These are phyloP conservation scores for Botia almorhae DNA, from an alignment of 2,797 vertebrate species.

Conservation along the genomic window DNA sequence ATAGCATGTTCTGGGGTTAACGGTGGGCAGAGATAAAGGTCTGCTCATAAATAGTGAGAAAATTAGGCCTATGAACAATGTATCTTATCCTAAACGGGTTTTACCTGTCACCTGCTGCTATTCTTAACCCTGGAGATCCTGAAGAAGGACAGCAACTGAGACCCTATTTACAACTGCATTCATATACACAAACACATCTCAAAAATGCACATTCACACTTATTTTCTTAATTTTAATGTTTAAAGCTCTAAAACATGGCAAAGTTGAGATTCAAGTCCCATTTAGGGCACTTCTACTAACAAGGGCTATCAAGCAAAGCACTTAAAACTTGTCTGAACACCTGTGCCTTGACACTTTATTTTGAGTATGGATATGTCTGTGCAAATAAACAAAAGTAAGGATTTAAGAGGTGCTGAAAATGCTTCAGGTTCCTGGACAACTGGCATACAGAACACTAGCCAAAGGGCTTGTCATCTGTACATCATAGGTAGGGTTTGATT, in stretches of 20 bases:
- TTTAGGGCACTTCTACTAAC: neutral
- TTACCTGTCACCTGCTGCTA: slow-evolving; percentile 37
- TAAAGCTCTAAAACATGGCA: neutral
- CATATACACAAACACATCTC: slow-evolving; percentile 19
- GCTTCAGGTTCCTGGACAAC: neutral
- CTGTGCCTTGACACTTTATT: slow-evolving; percentile 5
- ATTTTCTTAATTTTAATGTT: slow-evolving; percentile 44
- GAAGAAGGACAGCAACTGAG: neutral
- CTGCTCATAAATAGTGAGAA: slow-evolving; percentile 47
- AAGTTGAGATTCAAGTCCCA: slow-evolving; percentile 12
- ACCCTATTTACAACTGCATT: slow-evolving; percentile 20
- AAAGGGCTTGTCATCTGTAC: neutral
- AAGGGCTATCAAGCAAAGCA: slow-evolving; percentile 1
- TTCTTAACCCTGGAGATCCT: slow-evolving; percentile 28
- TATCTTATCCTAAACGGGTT: slow-evolving; percentile 61
- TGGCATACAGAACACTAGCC: neutral
- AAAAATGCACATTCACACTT: slow-evolving; percentile 40
- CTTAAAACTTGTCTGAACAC: slow-evolving; percentile 36
- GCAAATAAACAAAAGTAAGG: neutral
- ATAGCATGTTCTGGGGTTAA: slow-evolving; percentile 59
- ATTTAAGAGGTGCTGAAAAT: neutral
- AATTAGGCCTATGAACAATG: slow-evolving; percentile 68
- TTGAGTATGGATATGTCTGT: neutral
- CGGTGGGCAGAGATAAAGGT: slow-evolving; percentile 47
- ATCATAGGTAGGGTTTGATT: neutral